phyloP scores from a whole-genome alignment of 2,797 vertebrate species.

The Xenentodon cancila region DNA sequence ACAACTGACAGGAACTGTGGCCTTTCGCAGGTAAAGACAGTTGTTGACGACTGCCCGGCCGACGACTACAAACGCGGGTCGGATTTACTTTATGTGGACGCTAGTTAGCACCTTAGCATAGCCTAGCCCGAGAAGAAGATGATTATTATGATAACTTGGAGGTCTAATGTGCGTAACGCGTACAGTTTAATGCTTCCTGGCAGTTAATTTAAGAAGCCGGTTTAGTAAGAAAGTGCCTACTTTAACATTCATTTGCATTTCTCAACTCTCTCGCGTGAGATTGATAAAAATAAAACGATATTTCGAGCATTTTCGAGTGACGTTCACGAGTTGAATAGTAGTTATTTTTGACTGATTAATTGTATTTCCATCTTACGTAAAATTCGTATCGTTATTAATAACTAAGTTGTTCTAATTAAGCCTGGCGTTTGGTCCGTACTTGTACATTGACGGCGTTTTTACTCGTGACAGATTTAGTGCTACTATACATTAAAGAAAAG shows the following conservation, averaged over 20 bases:
- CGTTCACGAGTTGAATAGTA: too few species aligned
- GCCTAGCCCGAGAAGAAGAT: slow-evolving; percentile 15
- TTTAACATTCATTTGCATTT: neutral
- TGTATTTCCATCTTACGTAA: neutral
- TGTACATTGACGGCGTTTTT: neutral
- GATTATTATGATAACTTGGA: neutral
- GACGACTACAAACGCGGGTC: slow-evolving; percentile 4
- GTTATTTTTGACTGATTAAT: too few species aligned
- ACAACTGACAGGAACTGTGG: slow-evolving; percentile 37
- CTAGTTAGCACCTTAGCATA: slow-evolving; percentile 57
- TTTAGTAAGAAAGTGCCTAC: neutral
- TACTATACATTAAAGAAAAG: neutral
- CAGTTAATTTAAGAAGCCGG: neutral
- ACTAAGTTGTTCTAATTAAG: neutral
- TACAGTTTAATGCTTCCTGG: neutral
- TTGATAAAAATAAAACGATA: neutral
- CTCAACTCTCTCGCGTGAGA: neutral
- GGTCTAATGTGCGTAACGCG: neutral
- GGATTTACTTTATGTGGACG: slow-evolving; percentile 1
- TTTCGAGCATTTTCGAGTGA: too few species aligned
- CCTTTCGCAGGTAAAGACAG: slow-evolving; percentile 52
- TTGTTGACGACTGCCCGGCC: neutral
- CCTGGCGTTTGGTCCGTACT: neutral
- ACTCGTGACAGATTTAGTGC: neutral
- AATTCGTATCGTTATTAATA: too few species aligned